Percentiles rank a stretch among this genome's conserved stretches.
Conservation (phyloP, 1,140 invertebrate species). For the Apis florea region DNA sequence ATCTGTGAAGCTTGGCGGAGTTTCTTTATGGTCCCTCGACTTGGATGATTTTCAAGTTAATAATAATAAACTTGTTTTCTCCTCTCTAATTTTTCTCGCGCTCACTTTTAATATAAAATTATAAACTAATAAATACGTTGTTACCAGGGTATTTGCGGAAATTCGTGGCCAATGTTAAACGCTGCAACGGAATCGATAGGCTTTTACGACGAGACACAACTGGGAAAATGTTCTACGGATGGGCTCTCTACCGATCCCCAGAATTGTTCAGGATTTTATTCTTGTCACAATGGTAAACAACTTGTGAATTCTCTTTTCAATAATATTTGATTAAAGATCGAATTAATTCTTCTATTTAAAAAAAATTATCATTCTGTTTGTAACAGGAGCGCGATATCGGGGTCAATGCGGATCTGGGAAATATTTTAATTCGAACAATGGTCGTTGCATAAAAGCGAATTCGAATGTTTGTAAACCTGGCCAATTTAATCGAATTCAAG, state of each 20-base stretch:
- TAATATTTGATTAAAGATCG: background rate
- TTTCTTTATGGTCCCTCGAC: conserved; percentile 85
- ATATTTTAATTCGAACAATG: conserved; percentile 63
- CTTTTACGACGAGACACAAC: conserved; percentile 59
- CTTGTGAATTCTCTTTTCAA: background rate
- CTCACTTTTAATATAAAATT: too few species aligned
- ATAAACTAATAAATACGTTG: background rate
- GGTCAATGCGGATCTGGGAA: conserved; percentile 71
- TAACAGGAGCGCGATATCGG: conserved; percentile 59
- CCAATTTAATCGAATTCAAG: conserved; percentile 52
- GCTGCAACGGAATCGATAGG: conserved; percentile 82
- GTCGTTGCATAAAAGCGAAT: conserved; percentile 66
- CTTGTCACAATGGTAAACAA: conserved; percentile 82
- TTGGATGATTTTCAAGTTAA: conserved; percentile 84
- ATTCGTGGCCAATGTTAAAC: conserved; percentile 84
- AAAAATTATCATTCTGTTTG: background rate
- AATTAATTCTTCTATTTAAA: too few species aligned
- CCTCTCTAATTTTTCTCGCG: too few species aligned
- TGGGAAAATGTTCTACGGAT: conserved; percentile 76
- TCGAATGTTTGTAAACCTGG: conserved; percentile 70
- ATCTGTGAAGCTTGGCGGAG: conserved; percentile 84
- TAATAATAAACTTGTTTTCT: background rate
- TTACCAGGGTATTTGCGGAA: conserved; percentile 83
- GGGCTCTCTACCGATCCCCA: conserved; percentile 83
- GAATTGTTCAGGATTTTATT: conserved; percentile 85